A percentile compares a stretch with the other conserved stretches of the same genome.
phyloP scores from a whole-genome alignment of 2,113 vertebrate genomes.

The Chaetodon trifascialis region DNA sequence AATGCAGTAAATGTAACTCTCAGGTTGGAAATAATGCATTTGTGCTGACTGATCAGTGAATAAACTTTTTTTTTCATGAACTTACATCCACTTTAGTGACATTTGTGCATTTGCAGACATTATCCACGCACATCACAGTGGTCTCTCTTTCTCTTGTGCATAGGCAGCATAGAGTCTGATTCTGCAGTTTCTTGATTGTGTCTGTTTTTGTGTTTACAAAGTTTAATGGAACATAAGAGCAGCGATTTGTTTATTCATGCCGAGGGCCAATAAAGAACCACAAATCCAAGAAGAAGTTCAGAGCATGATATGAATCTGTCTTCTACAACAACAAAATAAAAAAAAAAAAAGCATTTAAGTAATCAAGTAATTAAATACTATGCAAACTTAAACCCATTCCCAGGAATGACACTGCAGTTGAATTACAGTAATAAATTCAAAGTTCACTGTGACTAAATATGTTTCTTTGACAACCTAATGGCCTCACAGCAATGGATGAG shows the following conservation, averaged over 20 bases:
- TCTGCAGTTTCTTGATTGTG: not conserved
- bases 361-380: not conserved
- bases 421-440: constrained; percentile 16
- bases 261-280: not conserved
- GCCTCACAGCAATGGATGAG: not conserved
- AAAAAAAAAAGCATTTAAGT: no score
- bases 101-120: not conserved
- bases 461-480: fast-evolving
- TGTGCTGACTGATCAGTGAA: not conserved
- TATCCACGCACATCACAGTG: not conserved
- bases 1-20: not conserved
- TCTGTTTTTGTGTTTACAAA: not conserved
- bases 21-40: fast-evolving
- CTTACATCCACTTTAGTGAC: not conserved
- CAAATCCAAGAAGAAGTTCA: not conserved
- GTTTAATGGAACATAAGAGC: not conserved
- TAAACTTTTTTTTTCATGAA: constrained; percentile 1
- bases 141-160: not conserved
- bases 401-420: not conserved
- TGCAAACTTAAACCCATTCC: not conserved
- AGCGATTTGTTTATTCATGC: not conserved
- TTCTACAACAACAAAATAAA: no score
- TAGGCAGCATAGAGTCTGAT: not conserved
- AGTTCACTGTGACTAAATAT: not conserved
- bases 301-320: not conserved